phyloP scores from a whole-genome alignment of 2,888 invertebrate species.

The Acanthosoma haemorrhoidale region DNA sequence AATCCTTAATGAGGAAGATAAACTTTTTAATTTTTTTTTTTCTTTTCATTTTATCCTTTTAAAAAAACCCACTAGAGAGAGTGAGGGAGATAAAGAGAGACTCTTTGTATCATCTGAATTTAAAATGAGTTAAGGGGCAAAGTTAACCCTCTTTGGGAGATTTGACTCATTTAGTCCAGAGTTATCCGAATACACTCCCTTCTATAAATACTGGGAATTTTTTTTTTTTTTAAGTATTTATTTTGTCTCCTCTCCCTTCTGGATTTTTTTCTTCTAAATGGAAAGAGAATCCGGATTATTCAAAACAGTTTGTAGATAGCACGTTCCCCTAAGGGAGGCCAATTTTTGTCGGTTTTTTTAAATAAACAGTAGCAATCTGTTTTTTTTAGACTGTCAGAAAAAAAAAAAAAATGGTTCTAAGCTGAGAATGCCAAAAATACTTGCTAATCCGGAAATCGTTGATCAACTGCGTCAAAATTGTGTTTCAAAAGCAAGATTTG shows the following conservation, averaged over 20 bases:
- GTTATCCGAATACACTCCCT: constrained; percentile 12
- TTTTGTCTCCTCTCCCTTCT: constrained; percentile 4
- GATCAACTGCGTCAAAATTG: too few species aligned
- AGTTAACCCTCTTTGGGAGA: constrained; percentile 3
- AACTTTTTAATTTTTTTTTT: constrained; percentile 30
- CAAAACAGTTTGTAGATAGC: not conserved
- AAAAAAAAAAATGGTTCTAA: too few species aligned
- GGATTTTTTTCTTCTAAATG: not conserved
- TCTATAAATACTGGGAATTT: constrained; percentile 8
- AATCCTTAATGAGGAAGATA: constrained; percentile 27
- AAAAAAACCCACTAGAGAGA: not conserved
- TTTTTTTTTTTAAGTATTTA: not conserved
- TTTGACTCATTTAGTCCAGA: constrained; percentile 22
- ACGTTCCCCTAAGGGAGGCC: not conserved
- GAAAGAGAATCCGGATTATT: not conserved
- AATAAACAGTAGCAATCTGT: too few species aligned
- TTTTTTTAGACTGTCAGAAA: too few species aligned
- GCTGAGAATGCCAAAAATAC: too few species aligned
- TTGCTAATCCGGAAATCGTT: too few species aligned
- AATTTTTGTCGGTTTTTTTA: not conserved
- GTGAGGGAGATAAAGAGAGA: too few species aligned
- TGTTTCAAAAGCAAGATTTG: too few species aligned
- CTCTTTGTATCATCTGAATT: constrained; percentile 25
- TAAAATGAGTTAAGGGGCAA: constrained; percentile 27
- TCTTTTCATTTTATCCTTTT: constrained; percentile 2